Conservation (phyloP, 1,140 invertebrate genomes). For the Cyphomyrmex costatus region DNA sequence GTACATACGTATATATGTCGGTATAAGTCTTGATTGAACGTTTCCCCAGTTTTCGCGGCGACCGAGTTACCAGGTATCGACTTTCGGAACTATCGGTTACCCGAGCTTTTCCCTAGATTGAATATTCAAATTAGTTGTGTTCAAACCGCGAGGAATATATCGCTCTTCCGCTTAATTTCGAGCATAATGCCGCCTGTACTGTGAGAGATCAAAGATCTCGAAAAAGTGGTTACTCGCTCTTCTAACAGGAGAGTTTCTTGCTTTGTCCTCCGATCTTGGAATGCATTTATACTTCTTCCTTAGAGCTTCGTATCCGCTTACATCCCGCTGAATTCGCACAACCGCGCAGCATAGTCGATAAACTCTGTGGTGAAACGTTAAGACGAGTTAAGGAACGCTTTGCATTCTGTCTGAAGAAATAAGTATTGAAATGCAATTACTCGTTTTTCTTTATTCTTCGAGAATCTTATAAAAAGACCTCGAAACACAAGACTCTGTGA, state of each 20-base stretch:
- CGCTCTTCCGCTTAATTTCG: conserved; percentile 48
- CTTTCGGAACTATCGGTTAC: conserved; percentile 62
- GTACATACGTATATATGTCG: background rate
- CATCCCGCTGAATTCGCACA: conserved; percentile 1
- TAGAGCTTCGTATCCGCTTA: background rate
- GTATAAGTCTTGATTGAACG: conserved; percentile 56
- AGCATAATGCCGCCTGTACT: conserved; percentile 24
- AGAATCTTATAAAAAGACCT: background rate
- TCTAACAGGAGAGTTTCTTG: background rate
- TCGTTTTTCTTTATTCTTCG: conserved; percentile 41
- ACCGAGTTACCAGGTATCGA: conserved; percentile 56
- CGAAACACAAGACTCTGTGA: too few species aligned
- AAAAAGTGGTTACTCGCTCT: conserved; percentile 3
- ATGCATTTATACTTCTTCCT: conserved; percentile 10
- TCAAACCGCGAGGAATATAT: conserved; percentile 41
- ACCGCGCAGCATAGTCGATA: conserved; percentile 10
- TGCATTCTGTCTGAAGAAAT: conserved; percentile 16
- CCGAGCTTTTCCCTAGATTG: conserved; percentile 60
- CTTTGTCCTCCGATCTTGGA: conserved; percentile 13
- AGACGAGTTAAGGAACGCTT: conserved; percentile 34
- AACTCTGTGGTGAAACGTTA: conserved; percentile 27
- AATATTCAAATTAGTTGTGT: conserved; percentile 60
- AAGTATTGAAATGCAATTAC: conserved; percentile 42
- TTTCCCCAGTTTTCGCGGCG: conserved; percentile 50
- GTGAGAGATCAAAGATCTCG: conserved; percentile 18